These are phyloP conservation scores for Sparidentex hasta DNA, from an alignment of 2,797 vertebrate genomes.

Conservation along the genomic window DNA sequence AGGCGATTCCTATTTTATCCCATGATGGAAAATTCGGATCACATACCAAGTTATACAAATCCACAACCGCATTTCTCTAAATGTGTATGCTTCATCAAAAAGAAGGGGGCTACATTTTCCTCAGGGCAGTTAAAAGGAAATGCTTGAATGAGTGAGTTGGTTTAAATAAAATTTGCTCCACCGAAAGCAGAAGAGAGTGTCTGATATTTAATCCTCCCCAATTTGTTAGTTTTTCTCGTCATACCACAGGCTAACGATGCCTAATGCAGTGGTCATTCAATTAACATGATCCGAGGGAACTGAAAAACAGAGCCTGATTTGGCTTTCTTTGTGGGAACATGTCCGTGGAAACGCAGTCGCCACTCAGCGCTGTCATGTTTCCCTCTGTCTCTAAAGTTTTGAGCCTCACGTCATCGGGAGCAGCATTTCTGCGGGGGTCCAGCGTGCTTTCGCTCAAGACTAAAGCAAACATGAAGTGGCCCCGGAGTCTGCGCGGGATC, in stretches of 20 bases:
- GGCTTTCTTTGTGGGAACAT: constrained; percentile 24
- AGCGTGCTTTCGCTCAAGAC: constrained; percentile 35
- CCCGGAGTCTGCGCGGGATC: constrained; percentile 36
- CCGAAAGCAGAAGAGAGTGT: constrained; percentile 59
- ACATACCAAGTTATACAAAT: constrained; percentile 72
- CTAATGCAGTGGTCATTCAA: constrained; percentile 51
- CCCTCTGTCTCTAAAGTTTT: constrained; percentile 16
- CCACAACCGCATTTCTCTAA: constrained; percentile 64
- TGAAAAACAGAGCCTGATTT: constrained; percentile 36
- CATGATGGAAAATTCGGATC: constrained; percentile 79
- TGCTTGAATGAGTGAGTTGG: constrained; percentile 56
- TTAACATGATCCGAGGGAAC: constrained; percentile 28
- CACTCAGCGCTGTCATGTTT: constrained; percentile 26
- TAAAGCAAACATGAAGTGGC: constrained; percentile 43
- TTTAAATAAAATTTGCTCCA: constrained; percentile 57
- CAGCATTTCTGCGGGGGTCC: neutral
- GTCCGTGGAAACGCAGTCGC: constrained; percentile 34
- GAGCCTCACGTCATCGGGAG: constrained; percentile 22
- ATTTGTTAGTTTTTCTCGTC: constrained; percentile 66
- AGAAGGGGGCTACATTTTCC: constrained; percentile 64
- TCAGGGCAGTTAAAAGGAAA: constrained; percentile 67
- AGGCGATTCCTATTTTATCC: constrained; percentile 76
- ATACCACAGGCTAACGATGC: constrained; percentile 35
- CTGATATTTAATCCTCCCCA: constrained; percentile 64
- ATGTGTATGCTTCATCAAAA: constrained; percentile 72